A percentile compares a stretch with the other conserved stretches of the same genome.
These are phyloP conservation scores for Oreocharis arfaki DNA, from an alignment of 2,113 vertebrate species.

Conservation along the genomic window DNA sequence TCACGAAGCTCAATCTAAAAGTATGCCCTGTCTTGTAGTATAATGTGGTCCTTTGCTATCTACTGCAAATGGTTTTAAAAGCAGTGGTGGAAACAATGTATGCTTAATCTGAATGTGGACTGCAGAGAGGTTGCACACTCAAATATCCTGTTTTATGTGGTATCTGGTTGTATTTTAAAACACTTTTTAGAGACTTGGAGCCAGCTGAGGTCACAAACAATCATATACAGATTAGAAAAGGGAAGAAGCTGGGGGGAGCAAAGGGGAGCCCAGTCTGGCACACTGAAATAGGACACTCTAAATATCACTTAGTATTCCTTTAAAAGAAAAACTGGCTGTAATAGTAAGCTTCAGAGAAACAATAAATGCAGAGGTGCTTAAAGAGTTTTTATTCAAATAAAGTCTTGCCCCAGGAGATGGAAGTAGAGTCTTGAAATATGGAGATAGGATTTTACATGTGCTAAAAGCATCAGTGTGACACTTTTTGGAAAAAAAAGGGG, in stretches of 20 bases:
- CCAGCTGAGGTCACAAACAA: slow-evolving; percentile 39
- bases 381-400: slow-evolving; percentile 63
- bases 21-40: not conserved
- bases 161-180: slow-evolving; percentile 59
- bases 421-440: slow-evolving; percentile 33
- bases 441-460: slow-evolving; percentile 53
- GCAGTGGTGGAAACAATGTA: not conserved
- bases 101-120: slow-evolving; percentile 3
- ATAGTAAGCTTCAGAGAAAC: not conserved
- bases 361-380: slow-evolving; percentile 36
- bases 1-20: not conserved
- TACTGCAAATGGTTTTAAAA: slow-evolving; percentile 20
- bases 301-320: slow-evolving; percentile 23
- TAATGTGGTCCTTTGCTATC: not conserved
- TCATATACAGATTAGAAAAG: slow-evolving; percentile 28
- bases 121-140: not conserved
- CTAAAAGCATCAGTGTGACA: slow-evolving; percentile 70
- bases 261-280: slow-evolving; percentile 2
- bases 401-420: slow-evolving; percentile 53
- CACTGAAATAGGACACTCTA: slow-evolving; percentile 31
- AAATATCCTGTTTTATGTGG: slow-evolving; percentile 23
- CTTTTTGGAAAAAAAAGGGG: slow-evolving; percentile 9
- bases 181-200: slow-evolving; percentile 9
- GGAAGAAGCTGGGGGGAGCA: not conserved
- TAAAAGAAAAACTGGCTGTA: slow-evolving; percentile 26